Percentiles rank a stretch among this genome's conserved stretches.
Conservation (phyloP, 37 sponge, comb jelly and placozoan species). For the Lycopodina hypogea region DNA sequence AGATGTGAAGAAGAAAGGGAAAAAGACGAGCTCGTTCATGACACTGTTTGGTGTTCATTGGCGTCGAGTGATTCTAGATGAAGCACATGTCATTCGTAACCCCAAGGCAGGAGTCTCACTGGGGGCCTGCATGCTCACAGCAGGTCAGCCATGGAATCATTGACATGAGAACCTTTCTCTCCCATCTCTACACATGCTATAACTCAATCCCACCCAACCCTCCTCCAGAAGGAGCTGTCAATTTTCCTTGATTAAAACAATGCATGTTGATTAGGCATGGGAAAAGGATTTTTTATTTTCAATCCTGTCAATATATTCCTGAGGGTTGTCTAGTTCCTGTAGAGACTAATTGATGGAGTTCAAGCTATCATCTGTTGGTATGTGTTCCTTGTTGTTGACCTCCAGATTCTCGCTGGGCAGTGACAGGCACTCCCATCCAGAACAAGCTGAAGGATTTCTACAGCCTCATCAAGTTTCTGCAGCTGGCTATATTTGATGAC, state of each 20-base stretch:
- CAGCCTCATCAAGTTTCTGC: slow-evolving; percentile 69
- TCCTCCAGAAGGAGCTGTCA: no score
- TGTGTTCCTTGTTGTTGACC: no score
- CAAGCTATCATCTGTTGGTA: no score
- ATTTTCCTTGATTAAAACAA: no score
- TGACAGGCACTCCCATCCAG: slow-evolving; percentile 84
- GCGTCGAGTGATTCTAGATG: slow-evolving; percentile 73
- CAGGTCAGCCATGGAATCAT: slow-evolving; percentile 39
- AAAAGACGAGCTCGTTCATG: background rate
- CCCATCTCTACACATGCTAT: no score
- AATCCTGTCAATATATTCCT: no score
- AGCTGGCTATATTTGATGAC: slow-evolving; percentile 76
- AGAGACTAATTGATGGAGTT: no score
- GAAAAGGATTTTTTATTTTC: no score
- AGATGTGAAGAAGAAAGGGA: slow-evolving; percentile 5
- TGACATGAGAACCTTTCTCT: background rate
- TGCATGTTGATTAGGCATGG: no score
- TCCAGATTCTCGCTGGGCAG: slow-evolving; percentile 71
- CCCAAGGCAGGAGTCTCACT: slow-evolving; percentile 53
- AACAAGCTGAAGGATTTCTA: slow-evolving; percentile 77
- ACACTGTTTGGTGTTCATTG: slow-evolving; percentile 70
- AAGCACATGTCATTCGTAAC: slow-evolving; percentile 75
- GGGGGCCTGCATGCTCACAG: slow-evolving; percentile 47
- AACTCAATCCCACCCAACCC: background rate
- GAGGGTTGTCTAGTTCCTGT: no score